Base-by-base conservation (phyloP, 1,140 invertebrate species). In the Lucilia cuprina region DNA sequence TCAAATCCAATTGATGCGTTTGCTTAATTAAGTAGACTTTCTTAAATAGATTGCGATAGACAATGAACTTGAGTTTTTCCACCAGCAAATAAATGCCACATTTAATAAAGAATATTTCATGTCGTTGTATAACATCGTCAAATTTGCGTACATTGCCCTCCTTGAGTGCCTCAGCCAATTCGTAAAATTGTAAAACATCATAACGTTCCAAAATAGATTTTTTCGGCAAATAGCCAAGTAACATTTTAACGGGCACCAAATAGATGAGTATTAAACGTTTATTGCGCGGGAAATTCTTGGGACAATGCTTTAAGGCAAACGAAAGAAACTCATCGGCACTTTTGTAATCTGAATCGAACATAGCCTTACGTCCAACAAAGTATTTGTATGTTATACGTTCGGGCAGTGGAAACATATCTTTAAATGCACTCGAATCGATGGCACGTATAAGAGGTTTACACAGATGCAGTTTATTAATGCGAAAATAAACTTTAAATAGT, bases 261-360 rank as follows among this genome's bases (percentile, higher is more conserved):
- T 99, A 99, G 77, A 98, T 99, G 8, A 99, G 93, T 87, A 99
- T 99, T 19, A 98, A 92, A 85, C 96, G 93, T 91, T 99, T 99
- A 90, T 99, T 99, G 90, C 95, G 97, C 78, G 92, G 92, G 84
- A 95, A 96, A n/a, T 92, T 92, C 86, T 92, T 94, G 85, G 98
- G 96, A 88, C 98, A 99, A 88, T 96, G 95, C 91, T 96, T 93
- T 92, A 99, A 99, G 0, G 98, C 98, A 92, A 96, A 99, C 2
- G 96, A 95, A 8, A 99, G 92, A 90, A 96, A 96, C 90, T 98
- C 95, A 90, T 99, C 97, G 84, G 98, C 98, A 80, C 94, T 93
- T 91, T 96, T 96, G 89, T 98, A 99, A 90, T 99, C 97, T 85
- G 97, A 98, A 91, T 99, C 98, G 92, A 99, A 99, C 96, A 99